Evolutionary conservation across 2,113 vertebrate genomes (phyloP).

Genomic region (Brachypodius melanocephalos): DNA sequence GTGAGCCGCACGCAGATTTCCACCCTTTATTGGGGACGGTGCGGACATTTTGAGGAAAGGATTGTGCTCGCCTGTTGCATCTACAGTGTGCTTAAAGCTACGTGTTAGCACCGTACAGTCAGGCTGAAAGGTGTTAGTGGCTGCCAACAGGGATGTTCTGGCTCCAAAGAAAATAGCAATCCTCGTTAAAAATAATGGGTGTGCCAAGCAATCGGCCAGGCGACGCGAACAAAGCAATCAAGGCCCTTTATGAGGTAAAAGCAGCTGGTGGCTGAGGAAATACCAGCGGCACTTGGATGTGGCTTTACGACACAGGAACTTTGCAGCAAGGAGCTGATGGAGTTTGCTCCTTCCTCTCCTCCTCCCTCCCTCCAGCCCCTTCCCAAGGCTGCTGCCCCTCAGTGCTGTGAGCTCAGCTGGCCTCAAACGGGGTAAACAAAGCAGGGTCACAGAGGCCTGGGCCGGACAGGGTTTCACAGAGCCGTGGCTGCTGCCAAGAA

Average conservation of each 20-base stretch:
- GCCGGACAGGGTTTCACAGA: background rate
- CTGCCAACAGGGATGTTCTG: constrained; percentile 32
- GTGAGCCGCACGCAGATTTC: background rate
- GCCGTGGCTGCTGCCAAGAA: background rate
- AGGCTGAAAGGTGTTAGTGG: background rate
- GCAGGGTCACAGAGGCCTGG: background rate
- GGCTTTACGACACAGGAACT: background rate
- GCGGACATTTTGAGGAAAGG: background rate
- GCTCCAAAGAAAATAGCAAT: constrained; percentile 32
- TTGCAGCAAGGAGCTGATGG: background rate
- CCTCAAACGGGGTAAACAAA: background rate
- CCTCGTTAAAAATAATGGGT: constrained; percentile 44
- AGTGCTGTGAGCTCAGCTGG: background rate
- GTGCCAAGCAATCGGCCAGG: background rate
- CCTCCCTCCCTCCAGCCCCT: background rate
- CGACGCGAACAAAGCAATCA: constrained; percentile 35
- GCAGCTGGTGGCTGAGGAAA: constrained; percentile 55
- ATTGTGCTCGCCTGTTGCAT: background rate
- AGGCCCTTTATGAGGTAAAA: constrained; percentile 44
- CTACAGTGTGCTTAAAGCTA: background rate
- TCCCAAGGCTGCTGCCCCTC: background rate
- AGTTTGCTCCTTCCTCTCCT: fast-evolving
- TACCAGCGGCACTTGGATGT: background rate
- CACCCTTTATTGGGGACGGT: background rate
- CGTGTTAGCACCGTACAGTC: background rate